A percentile compares a stretch with the other conserved stretches of the same genome.
These are phyloP conservation scores for Anguilla anguilla DNA, from an alignment of 2,797 vertebrate genomes.

Conservation along the genomic window DNA sequence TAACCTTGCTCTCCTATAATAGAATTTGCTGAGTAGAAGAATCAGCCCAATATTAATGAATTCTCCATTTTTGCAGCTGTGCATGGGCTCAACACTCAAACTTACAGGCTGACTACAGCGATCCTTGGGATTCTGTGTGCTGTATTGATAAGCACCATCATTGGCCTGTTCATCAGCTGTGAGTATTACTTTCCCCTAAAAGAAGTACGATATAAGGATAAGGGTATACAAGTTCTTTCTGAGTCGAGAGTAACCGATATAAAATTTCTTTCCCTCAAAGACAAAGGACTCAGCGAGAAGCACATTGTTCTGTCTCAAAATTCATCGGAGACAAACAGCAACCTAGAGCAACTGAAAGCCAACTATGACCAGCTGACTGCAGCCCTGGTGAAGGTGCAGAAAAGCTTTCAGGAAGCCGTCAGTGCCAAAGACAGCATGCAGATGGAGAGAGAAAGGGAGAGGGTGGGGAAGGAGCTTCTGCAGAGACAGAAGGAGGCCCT, in stretches of 20 bases:
- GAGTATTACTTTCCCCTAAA: conserved; percentile 45
- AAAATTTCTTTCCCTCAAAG: conserved; percentile 43
- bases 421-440: conserved; percentile 33
- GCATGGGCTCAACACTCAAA: conserved; percentile 31
- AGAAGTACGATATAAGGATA: neutral
- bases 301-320: conserved; percentile 24
- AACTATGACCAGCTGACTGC: conserved; percentile 39
- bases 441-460: conserved; percentile 33
- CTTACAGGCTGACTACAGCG: conserved; percentile 46
- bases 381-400: neutral
- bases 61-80: conserved; percentile 56
- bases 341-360: conserved; percentile 55
- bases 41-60: neutral
- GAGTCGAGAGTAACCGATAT: neutral
- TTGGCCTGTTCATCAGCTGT: conserved; percentile 68
- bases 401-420: neutral
- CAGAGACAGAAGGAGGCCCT: neutral
- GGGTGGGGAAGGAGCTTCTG: neutral
- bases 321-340: conserved; percentile 35
- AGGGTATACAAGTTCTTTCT: neutral
- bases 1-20: no score
- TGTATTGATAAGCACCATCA: conserved; percentile 57
- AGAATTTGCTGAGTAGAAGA: neutral
- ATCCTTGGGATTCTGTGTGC: conserved; percentile 55
- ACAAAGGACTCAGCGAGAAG: conserved; percentile 50